These are phyloP conservation scores for Lophius americanus DNA, from an alignment of 2,797 vertebrate genomes.

Conservation along the genomic window DNA sequence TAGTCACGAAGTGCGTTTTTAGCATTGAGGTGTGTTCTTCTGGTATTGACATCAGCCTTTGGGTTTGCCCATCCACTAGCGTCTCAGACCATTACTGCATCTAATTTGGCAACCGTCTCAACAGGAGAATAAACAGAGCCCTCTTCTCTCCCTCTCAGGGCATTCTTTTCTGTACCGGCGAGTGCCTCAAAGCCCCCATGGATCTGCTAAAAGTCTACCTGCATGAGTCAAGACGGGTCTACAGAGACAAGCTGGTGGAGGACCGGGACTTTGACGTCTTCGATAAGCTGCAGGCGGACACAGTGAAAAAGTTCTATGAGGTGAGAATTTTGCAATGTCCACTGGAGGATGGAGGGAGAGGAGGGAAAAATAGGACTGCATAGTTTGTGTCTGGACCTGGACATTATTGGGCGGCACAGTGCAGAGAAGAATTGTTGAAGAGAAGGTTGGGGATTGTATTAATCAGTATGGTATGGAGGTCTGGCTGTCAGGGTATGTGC, in stretches of 20 bases:
- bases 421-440: conserved; percentile 43
- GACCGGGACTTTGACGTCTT: conserved; percentile 86
- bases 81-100: too few species aligned
- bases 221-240: conserved; percentile 92
- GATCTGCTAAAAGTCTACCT: conserved; percentile 92
- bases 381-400: conserved; percentile 61
- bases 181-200: conserved; percentile 84
- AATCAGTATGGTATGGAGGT: conserved; percentile 69
- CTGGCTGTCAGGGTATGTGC: conserved; percentile 72
- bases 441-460: conserved; percentile 67
- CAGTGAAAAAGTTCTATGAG: conserved; percentile 87
- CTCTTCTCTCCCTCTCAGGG: conserved; percentile 79
- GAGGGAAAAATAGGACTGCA: conserved; percentile 68
- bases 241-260: conserved; percentile 93
- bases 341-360: conserved; percentile 34
- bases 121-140: background rate
- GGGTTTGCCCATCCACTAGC: too few species aligned
- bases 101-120: too few species aligned
- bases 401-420: conserved; percentile 68
- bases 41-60: too few species aligned
- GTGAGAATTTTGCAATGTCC: conserved; percentile 78
- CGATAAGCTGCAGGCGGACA: conserved; percentile 90
- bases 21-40: too few species aligned
- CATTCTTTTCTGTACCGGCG: conserved; percentile 88
- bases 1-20: too few species aligned